phyloP scores from a whole-genome alignment of 1,140 invertebrate genomes.

The Temnothorax nylanderi region DNA sequence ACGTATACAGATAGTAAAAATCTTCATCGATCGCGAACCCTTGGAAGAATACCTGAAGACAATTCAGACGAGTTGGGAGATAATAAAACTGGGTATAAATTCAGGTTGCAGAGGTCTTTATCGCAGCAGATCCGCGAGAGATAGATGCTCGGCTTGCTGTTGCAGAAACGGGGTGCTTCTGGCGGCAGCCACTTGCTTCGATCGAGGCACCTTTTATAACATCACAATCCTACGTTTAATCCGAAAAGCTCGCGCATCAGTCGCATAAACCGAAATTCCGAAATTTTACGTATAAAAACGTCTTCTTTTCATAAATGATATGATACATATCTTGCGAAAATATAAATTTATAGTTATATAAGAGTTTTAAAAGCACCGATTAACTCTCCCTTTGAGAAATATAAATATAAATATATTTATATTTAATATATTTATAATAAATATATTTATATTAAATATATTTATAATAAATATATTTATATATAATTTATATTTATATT shows the following conservation, averaged over 20 bases:
- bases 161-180: constrained; percentile 89
- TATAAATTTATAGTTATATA: neutral
- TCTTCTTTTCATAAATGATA: neutral
- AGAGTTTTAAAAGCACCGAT: neutral
- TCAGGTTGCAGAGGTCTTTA: constrained; percentile 89
- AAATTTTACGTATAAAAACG: neutral
- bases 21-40: constrained; percentile 66
- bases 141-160: constrained; percentile 80
- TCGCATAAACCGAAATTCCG: constrained; percentile 13
- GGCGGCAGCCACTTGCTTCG: constrained; percentile 90
- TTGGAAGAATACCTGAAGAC: constrained; percentile 78
- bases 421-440: neutral
- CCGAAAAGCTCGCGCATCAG: constrained; percentile 39
- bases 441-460: neutral
- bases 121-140: constrained; percentile 86
- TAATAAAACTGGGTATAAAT: constrained; percentile 84
- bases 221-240: constrained; percentile 76
- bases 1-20: constrained; percentile 30
- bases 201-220: constrained; percentile 89
- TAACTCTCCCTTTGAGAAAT: neutral
- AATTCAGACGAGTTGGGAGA: constrained; percentile 77
- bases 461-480: neutral
- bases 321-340: neutral
- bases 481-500: neutral
- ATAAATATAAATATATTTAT: neutral